Conservation (phyloP, 92 coral and sea anemone species). For the Epizoanthus scotinus region DNA sequence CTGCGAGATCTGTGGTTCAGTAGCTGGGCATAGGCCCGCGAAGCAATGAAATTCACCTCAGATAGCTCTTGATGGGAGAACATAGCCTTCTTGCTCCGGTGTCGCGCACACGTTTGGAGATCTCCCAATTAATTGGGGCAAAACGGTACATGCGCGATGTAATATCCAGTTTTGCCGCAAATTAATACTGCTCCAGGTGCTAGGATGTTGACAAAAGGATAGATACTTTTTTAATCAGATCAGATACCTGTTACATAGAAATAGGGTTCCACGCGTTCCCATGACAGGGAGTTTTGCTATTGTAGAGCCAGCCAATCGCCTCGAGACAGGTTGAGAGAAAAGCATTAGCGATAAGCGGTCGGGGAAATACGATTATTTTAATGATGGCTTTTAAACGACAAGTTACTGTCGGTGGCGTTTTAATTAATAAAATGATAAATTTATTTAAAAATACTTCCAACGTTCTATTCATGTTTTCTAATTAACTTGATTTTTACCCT, state of each 20-base stretch:
- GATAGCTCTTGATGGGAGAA: constrained; percentile 54
- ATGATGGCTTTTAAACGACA: constrained; percentile 33
- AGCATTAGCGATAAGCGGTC: constrained; percentile 11
- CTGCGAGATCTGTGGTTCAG: constrained; percentile 17
- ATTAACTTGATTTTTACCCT: neutral
- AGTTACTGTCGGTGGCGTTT: constrained; percentile 48
- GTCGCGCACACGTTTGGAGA: constrained; percentile 11
- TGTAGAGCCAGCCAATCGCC: constrained; percentile 45
- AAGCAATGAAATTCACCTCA: constrained; percentile 26
- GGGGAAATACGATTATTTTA: constrained; percentile 31
- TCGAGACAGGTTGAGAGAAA: constrained; percentile 15
- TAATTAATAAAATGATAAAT: constrained; percentile 60
- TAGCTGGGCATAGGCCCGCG: constrained; percentile 17
- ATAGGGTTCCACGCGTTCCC: constrained; percentile 37
- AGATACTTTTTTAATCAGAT: constrained; percentile 55
- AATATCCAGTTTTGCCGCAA: constrained; percentile 58
- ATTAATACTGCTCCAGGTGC: constrained; percentile 66
- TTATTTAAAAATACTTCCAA: constrained; percentile 39
- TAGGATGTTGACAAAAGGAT: constrained; percentile 62
- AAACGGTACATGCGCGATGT: constrained; percentile 62
- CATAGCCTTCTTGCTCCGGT: constrained; percentile 50
- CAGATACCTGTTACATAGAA: constrained; percentile 62
- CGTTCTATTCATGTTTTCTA: neutral
- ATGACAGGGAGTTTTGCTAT: constrained; percentile 30
- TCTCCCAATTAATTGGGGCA: constrained; percentile 51